Conservation (phyloP, 2,113 vertebrate genomes). For the Crotalus horridus region DNA sequence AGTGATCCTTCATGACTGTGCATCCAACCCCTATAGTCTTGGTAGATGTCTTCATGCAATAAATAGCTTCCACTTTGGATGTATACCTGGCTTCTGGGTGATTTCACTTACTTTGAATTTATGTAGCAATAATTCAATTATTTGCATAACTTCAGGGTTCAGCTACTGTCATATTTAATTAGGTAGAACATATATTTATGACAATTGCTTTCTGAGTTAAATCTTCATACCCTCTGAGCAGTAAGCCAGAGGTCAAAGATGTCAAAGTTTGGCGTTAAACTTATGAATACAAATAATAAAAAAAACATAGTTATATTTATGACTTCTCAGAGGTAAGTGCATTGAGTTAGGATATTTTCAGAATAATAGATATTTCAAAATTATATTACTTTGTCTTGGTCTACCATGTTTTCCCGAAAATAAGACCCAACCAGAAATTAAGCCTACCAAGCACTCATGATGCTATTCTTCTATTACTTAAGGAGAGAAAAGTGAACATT, state of each 20-base stretch:
- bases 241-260: background rate
- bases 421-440: too few species aligned
- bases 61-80: conserved; percentile 80
- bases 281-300: background rate
- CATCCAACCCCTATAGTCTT: conserved; percentile 76
- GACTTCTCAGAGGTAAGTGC: background rate
- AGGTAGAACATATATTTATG: background rate
- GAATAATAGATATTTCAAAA: background rate
- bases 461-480: background rate
- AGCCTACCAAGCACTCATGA: background rate
- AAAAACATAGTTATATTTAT: background rate
- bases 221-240: background rate
- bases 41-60: conserved; percentile 77
- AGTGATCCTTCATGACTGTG: conserved; percentile 74
- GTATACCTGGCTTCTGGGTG: conserved; percentile 79
- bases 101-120: conserved; percentile 26
- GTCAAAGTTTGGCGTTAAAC: background rate
- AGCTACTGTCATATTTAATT: background rate
- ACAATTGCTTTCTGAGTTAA: background rate
- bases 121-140: conserved; percentile 6
- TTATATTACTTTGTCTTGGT: background rate
- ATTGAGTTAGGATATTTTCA: background rate
- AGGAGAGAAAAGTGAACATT: background rate
- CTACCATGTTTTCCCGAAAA: too few species aligned
- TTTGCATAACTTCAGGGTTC: background rate